Conservation (phyloP, 1,140 invertebrate species). For the Lamellibrachia luymesi region DNA sequence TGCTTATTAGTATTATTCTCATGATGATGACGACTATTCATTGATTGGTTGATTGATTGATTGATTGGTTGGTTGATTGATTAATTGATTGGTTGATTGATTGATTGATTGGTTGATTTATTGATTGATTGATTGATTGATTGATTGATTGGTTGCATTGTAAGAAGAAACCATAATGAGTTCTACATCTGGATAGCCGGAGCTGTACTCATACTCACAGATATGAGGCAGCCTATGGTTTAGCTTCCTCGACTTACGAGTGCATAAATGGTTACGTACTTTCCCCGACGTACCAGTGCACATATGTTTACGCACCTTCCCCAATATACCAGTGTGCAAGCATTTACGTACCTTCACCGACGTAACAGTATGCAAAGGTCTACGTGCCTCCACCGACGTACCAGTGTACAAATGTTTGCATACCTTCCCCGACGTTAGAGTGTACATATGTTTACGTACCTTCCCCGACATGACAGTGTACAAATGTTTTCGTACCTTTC, state of each 20-base stretch:
- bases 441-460: slow-evolving; percentile 38
- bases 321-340: slow-evolving; percentile 70
- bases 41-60: too few relatives aligned
- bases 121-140: not conserved
- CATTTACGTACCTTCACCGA: slow-evolving; percentile 54
- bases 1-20: too few relatives aligned
- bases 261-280: slow-evolving; percentile 36
- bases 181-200: not conserved
- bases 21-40: too few relatives aligned
- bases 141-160: not conserved
- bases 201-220: not conserved
- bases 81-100: too few relatives aligned
- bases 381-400: slow-evolving; percentile 39
- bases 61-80: too few relatives aligned
- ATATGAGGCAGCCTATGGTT: not conserved
- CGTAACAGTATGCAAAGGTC: not conserved
- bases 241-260: not conserved
- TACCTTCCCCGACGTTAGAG: slow-evolving; percentile 44
- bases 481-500: slow-evolving; percentile 39
- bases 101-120: too few relatives aligned
- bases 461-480: slow-evolving; percentile 13
- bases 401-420: slow-evolving; percentile 52
- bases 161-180: not conserved
- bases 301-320: slow-evolving; percentile 43
- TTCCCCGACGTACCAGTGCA: slow-evolving; percentile 47